Conservation (phyloP, 2,797 vertebrate genomes). For the Eleutherodactylus coqui region DNA sequence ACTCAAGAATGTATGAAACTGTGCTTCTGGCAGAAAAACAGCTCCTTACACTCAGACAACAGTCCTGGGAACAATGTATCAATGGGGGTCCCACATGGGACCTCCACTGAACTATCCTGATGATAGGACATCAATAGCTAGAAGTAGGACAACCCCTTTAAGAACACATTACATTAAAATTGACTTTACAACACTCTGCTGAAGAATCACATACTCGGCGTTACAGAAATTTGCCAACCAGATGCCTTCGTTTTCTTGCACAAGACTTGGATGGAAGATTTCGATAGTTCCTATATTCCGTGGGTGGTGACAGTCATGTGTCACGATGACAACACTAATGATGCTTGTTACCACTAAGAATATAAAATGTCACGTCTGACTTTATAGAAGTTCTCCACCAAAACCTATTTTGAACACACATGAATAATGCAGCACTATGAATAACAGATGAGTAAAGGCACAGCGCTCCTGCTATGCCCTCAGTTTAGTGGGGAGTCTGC, state of each 20-base stretch:
- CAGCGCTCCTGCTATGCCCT: too few species aligned
- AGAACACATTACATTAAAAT: too few species aligned
- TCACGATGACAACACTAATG: not conserved
- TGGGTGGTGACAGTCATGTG: not conserved
- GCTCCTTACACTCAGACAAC: too few species aligned
- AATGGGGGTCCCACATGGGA: too few species aligned
- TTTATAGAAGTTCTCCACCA: not conserved
- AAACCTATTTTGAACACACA: not conserved
- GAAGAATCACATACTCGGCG: too few species aligned
- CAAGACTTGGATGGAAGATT: not conserved
- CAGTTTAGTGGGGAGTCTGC: too few species aligned
- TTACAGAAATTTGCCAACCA: not conserved
- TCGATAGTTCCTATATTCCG: constrained; percentile 6
- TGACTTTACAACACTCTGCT: not conserved
- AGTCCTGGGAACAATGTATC: too few species aligned
- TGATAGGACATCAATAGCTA: too few species aligned
- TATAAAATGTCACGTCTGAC: not conserved
- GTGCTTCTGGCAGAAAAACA: too few species aligned
- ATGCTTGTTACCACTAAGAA: not conserved
- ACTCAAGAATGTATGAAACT: too few species aligned
- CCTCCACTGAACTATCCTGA: too few species aligned
- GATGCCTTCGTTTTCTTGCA: not conserved
- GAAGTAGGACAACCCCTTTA: too few species aligned
- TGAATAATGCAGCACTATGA: not conserved
- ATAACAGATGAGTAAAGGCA: not conserved